Evolutionary conservation across 2,888 invertebrate genomes (phyloP), one percentile per base, ranked within the genome.

Genomic region (Brachyopa scutellaris): DNA sequence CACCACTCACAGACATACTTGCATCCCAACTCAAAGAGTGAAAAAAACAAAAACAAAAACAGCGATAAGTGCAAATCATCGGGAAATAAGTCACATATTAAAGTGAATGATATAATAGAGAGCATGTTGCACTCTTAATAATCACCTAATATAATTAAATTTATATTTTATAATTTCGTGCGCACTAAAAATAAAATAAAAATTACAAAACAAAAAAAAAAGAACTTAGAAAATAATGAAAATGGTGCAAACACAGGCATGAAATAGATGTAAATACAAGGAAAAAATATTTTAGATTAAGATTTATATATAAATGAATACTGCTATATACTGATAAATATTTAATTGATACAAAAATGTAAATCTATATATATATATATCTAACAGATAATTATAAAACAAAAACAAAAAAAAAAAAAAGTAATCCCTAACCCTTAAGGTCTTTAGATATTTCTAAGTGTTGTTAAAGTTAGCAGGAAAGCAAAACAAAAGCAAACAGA

Each of bases 241-340:
- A 47, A 59, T 76, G 67, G 67, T 76, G 67, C 67, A 76, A 74
- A 38, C 19, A 49, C 6, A 26, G 26, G 45, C 42, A 82, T 59
- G 8, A 36, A 64, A 59, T 29, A 42, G 7, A 15, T 76, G 69
- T 80, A 76, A 57, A 80, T 69, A 70, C 23, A 55, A 47, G 36
- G 26, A 36, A 49, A 45, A 21, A 31, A 38, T 23, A 62, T 49
- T 36, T 69, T 23, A 62, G 31, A 31, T 33, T 76, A 76, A 77
- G 76, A 17, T 66, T 62, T 77, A 76, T 61, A 76, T 62, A 64
- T 74, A 57, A 77, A 77, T 70, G 38, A 77, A 70, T 40, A 62
- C 82, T 82, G 82, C 82, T 82, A 82, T 82, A 82, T 82, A 82
- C 66, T 82, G 64, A 70, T 70, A 51, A 77, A 82, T 64, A 61